Base-by-base conservation (phyloP, 2,888 invertebrate genomes). In the Griposia aprilina region DNA sequence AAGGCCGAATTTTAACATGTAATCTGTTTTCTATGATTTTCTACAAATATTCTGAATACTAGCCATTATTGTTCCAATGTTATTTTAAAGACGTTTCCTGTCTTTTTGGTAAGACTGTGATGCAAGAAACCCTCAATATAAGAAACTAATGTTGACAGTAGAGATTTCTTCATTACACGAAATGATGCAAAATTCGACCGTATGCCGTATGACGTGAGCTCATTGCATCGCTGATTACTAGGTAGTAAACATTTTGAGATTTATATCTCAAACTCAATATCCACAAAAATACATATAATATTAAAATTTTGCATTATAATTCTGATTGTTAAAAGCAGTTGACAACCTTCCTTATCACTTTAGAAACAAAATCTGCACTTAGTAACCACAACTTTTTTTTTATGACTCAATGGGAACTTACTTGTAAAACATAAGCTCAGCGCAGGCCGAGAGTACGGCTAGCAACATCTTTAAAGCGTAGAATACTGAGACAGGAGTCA, bases 341-440 rank as follows among this genome's bases (percentile, higher is more conserved):
- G n/a, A 48, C 36, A 50, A 15, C 7, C 26, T 73, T 68, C 10
- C 26, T 52, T 15, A 41, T 52, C 20, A 52, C 36, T 41, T 8
- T n/a, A 4, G 3, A 52, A 41, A 73, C 8, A 36, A 45, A 68
- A 68, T 23, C 2, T 45, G 23, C 4, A 63, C 30, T 6, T 15
- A 60, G 17, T 60, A 20, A 62, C 30, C 30, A 59, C 17, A 26
- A 59, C 13, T 13, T 23, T 11, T 13, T 59, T 15, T 59, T 41
- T 41, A 41, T 45, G 13, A 2, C 2, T n/a, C 0, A 26, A n/a
- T 0, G 1, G 4, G 5, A 79, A 96, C 98, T 97, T 96, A 99
- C 99, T 98, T 99, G 96, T 99, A 99, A 96, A 99, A 99, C 96
- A 98, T 98, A 36, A 99, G 98, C 94, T 99, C 99, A 88, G 98